Conservation (phyloP, 1,140 invertebrate species). For the Tetramorium simillimum region DNA sequence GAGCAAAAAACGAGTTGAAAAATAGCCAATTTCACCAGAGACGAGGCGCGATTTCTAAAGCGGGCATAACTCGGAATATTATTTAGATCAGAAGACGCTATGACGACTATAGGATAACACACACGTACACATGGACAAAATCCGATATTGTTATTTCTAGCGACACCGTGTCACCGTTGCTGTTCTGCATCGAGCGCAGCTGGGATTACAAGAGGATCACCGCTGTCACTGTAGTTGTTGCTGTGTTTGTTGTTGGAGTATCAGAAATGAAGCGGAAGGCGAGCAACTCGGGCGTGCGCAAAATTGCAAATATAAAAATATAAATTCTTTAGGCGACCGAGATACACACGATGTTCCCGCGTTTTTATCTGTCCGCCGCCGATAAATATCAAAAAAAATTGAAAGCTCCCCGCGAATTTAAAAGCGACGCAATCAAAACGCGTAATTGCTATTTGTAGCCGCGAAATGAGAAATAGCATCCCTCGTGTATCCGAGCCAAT, state of each 20-base stretch:
- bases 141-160: conserved; percentile 78
- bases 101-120: conserved; percentile 31
- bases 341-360: neutral
- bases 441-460: neutral
- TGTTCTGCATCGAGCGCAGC: conserved; percentile 39
- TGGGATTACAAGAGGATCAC: conserved; percentile 63
- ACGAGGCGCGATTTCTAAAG: neutral
- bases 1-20: neutral
- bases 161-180: conserved; percentile 53
- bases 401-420: neutral
- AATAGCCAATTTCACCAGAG: neutral
- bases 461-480: neutral
- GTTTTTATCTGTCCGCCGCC: conserved; percentile 2
- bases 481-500: neutral
- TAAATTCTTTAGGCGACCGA: conserved; percentile 49
- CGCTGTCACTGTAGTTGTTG: conserved; percentile 42
- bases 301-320: conserved; percentile 56
- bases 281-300: conserved; percentile 50
- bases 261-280: conserved; percentile 62
- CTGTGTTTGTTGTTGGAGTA: conserved; percentile 28
- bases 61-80: conserved; percentile 39
- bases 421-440: neutral
- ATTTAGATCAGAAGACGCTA: conserved; percentile 49
- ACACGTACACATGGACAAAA: conserved; percentile 63
- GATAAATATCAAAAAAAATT: conserved; percentile 1